Conservation (phyloP, 1,140 invertebrate genomes). For the Papilio helenus region DNA sequence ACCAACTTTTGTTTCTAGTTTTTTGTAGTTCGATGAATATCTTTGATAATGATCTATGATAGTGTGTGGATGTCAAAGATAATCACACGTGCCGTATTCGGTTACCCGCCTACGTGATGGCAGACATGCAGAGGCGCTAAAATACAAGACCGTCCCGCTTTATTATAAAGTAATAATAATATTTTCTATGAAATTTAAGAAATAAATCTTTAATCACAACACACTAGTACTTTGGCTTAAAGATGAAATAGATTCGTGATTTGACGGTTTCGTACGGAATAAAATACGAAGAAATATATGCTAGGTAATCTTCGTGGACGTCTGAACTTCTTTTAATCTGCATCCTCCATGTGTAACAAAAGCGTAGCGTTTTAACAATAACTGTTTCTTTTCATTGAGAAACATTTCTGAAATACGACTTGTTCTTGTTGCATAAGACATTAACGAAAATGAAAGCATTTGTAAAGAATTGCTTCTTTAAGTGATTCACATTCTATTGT, state of each 20-base stretch:
- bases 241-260: too few species aligned
- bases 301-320: too few species aligned
- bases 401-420: conserved; percentile 3
- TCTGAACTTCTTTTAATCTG: not conserved
- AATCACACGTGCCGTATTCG: conserved; percentile 10
- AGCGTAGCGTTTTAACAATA: not conserved
- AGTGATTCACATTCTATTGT: conserved; percentile 22
- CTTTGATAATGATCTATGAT: not conserved
- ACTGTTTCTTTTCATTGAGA: not conserved
- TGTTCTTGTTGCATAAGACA: not conserved
- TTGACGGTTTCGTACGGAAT: not conserved
- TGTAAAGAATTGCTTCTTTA: conserved; percentile 14
- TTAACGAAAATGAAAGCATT: conserved; percentile 26
- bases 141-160: conserved; percentile 1
- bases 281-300: not conserved
- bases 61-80: not conserved
- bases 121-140: conserved; percentile 11
- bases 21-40: not conserved
- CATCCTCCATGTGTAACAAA: not conserved
- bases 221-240: too few species aligned
- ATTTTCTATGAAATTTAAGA: not conserved
- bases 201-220: too few species aligned
- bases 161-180: not conserved
- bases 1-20: not conserved
- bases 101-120: conserved; percentile 25